Percentiles rank a stretch among this genome's conserved stretches.
phyloP scores from a whole-genome alignment of 2,113 vertebrate species.

The Dasyornis broadbenti region DNA sequence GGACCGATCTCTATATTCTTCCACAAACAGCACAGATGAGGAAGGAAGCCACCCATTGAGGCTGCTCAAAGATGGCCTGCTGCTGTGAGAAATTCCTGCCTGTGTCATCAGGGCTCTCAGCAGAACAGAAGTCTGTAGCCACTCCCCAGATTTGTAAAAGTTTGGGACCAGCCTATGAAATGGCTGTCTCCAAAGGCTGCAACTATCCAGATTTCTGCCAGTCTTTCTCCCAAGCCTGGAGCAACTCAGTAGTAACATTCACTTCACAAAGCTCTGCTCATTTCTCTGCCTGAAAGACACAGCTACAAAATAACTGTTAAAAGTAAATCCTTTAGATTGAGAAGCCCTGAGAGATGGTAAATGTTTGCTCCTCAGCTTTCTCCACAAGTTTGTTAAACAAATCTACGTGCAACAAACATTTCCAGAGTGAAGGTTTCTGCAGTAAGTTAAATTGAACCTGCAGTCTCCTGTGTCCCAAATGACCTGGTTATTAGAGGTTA shows the following conservation, averaged over 20 bases:
- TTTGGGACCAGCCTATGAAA: not conserved
- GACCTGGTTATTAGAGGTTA: not conserved
- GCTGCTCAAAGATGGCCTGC: not conserved
- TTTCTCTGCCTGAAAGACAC: not conserved
- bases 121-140: not conserved
- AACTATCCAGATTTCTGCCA: not conserved
- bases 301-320: not conserved
- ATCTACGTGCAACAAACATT: not conserved
- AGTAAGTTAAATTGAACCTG: not conserved
- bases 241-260: not conserved
- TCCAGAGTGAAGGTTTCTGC: not conserved
- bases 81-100: not conserved
- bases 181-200: not conserved
- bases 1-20: not conserved
- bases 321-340: not conserved
- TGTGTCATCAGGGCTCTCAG: not conserved
- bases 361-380: not conserved
- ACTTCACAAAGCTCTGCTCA: not conserved
- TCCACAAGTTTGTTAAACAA: not conserved
- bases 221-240: not conserved
- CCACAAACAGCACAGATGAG: not conserved
- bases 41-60: not conserved
- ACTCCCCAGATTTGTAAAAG: not conserved
- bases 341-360: not conserved
- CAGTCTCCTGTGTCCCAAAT: not conserved